These are phyloP conservation scores for Clarias batrachus DNA, from an alignment of 2,113 vertebrate species.

Conservation along the genomic window DNA sequence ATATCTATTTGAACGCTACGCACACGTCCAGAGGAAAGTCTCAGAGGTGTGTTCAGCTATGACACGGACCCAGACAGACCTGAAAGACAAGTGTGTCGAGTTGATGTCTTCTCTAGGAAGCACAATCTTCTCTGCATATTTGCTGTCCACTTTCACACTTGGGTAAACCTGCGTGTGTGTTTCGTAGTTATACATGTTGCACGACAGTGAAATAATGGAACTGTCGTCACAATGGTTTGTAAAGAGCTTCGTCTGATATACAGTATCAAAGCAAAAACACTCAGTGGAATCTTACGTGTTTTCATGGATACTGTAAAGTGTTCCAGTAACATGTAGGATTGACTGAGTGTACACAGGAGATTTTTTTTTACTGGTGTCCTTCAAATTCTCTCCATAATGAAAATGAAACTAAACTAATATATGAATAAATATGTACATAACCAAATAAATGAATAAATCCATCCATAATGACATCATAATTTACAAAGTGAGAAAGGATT, in stretches of 20 bases:
- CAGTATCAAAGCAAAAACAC: background rate
- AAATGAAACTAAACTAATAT: background rate
- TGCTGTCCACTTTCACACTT: background rate
- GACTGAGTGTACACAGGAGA: background rate
- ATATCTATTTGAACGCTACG: background rate
- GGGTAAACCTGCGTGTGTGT: background rate
- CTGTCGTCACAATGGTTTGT: background rate
- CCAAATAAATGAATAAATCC: background rate
- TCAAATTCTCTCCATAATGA: background rate
- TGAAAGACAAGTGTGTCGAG: slow-evolving; percentile 74
- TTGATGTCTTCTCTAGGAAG: slow-evolving; percentile 50
- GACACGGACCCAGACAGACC: slow-evolving; percentile 62
- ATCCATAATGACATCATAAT: background rate
- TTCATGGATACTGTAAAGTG: background rate
- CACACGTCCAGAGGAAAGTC: slow-evolving; percentile 31
- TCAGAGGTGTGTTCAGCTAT: slow-evolving; percentile 56
- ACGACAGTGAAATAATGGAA: background rate
- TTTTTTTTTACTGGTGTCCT: background rate
- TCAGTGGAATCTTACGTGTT: background rate
- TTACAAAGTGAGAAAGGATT: background rate
- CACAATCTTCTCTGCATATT: background rate
- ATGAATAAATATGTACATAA: background rate
- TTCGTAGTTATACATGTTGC: background rate
- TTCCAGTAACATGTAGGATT: too few relatives aligned
- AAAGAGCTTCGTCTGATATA: background rate